These are phyloP conservation scores for Copsychus sechellarum DNA, from an alignment of 2,113 vertebrate genomes.

Conservation along the genomic window DNA sequence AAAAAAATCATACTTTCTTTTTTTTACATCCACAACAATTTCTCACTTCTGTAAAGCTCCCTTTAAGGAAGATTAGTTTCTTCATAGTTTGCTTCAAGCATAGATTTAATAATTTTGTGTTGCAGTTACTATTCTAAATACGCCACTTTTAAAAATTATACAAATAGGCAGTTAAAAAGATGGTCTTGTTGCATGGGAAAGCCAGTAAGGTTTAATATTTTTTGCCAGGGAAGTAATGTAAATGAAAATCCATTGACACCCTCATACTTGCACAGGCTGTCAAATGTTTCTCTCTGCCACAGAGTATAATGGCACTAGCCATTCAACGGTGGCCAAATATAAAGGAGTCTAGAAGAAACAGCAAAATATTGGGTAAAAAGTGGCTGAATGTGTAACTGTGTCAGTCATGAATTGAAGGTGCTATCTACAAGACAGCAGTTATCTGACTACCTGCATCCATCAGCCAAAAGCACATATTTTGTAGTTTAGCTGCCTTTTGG, in stretches of 20 bases:
- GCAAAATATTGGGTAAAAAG: neutral
- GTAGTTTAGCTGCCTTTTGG: neutral
- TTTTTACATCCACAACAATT: neutral
- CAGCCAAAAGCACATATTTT: neutral
- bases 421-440: neutral
- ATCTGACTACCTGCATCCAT: neutral
- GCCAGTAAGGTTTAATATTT: neutral
- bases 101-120: neutral
- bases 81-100: neutral
- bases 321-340: neutral
- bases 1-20: neutral
- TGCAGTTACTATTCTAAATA: neutral
- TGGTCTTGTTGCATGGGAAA: neutral
- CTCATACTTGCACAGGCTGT: neutral
- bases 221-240: neutral
- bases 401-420: neutral
- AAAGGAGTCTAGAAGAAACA: neutral
- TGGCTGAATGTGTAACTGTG: neutral
- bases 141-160: neutral
- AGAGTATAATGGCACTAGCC: neutral
- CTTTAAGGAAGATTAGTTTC: neutral
- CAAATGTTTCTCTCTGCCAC: neutral
- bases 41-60: slow-evolving; percentile 20
- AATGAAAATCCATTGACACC: neutral
- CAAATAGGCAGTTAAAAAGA: neutral